Evolutionary conservation across 1,140 invertebrate species (phyloP), one percentile per base, ranked within the genome.

Genomic region (Lepidurus arcticus): DNA sequence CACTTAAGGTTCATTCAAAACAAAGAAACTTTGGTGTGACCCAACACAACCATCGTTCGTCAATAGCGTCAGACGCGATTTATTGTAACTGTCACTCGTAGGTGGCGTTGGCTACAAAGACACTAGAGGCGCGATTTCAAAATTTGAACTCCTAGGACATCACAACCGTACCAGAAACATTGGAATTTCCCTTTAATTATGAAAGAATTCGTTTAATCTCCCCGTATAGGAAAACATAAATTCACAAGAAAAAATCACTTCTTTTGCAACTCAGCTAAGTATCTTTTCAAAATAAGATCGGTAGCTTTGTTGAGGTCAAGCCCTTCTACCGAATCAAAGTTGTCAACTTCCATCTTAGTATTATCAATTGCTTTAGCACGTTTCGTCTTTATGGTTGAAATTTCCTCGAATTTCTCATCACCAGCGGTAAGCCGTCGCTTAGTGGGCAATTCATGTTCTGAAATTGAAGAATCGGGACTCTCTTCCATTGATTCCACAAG

Each of bases 41-140:
- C 16, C n/a, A 65, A 65, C 53, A 65, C 53, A 65, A 65, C 53
- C 53, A 65, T 65, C 53, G 21, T 7, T 65, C 53, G 53, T 65
- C 53, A 65, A 65, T 65, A 65, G 53, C 53, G 53, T 65, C 53
- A 65, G 53, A 65, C 53, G 53, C 53, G 53, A 65, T n/a, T 21
- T 65, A 34, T 21, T 21, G 9, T 65, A 65, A 65, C 53, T 65
- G 53, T 65, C 53, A 65, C 8, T 65, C 16, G 53, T 21, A 65
- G 53, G 53, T 65, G 53, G 53, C 53, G 13, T 7, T 16, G 5
- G n/a, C 53, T 65, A 65, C 53, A 65, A 65, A 65, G 53, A 13
- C 16, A 16, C 13, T 5, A 9, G 3, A 13, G 6, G 53, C 53
- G 53, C 53, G 13, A 21, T 65, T 65, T 65, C 53, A 65, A 65